Evolutionary conservation across 2,888 invertebrate genomes (phyloP).

Genomic region (Drosophila prolongata): DNA sequence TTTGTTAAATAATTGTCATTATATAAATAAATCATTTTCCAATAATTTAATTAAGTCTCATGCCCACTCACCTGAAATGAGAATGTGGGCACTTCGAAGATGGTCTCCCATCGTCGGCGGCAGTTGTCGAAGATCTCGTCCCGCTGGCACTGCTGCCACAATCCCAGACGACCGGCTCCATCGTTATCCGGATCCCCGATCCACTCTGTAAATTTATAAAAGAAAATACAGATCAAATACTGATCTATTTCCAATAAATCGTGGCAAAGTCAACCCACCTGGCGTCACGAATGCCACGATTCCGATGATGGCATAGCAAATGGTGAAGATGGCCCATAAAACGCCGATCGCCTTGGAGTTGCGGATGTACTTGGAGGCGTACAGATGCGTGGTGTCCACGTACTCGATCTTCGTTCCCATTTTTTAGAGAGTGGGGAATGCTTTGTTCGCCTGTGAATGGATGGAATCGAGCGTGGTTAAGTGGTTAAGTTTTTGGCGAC

Average conservation of each 20-base stretch:
- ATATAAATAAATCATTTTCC: no score
- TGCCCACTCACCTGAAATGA: slow-evolving; percentile 87
- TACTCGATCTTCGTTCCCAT: slow-evolving; percentile 97
- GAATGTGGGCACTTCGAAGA: slow-evolving; percentile 91
- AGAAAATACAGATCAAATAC: slow-evolving; percentile 3
- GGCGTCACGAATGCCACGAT: slow-evolving; percentile 98
- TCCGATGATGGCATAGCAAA: slow-evolving; percentile 98
- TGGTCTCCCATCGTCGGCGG: slow-evolving; percentile 92
- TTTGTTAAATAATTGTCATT: no score
- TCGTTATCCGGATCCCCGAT: slow-evolving; percentile 93
- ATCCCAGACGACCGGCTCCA: slow-evolving; percentile 95
- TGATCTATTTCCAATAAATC: not conserved
- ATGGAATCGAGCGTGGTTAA: slow-evolving; percentile 46
- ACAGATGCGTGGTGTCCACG: slow-evolving; percentile 95
- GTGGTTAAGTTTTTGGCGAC: slow-evolving; percentile 32
- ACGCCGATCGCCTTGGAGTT: slow-evolving; percentile 98
- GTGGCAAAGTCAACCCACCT: slow-evolving; percentile 71
- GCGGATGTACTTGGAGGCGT: slow-evolving; percentile 95
- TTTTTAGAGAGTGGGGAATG: slow-evolving; percentile 27
- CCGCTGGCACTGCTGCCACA: slow-evolving; percentile 94
- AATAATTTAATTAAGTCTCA: no score
- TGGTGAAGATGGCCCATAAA: slow-evolving; percentile 98
- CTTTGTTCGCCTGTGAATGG: slow-evolving; percentile 49
- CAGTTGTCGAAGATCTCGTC: slow-evolving; percentile 93
- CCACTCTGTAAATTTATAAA: slow-evolving; percentile 87